phyloP scores from a whole-genome alignment of 2,113 vertebrate species.

The Cinclus cinclus region DNA sequence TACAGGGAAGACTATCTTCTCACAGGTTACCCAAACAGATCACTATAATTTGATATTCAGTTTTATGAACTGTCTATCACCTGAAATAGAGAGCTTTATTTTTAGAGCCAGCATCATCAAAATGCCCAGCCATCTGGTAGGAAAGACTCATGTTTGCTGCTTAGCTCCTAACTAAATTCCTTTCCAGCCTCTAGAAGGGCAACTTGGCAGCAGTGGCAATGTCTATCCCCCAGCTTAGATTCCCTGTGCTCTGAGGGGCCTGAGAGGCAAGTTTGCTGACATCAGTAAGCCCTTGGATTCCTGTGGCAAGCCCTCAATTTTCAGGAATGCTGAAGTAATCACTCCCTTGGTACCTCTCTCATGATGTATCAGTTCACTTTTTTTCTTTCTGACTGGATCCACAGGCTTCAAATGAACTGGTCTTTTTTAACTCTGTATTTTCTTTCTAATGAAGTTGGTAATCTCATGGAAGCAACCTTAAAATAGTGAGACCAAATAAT shows the following conservation, averaged over 20 bases:
- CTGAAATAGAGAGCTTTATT: neutral
- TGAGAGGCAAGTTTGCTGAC: neutral
- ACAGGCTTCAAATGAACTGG: neutral
- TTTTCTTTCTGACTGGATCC: neutral
- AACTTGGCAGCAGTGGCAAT: neutral
- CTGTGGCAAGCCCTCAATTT: neutral
- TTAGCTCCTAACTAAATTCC: neutral
- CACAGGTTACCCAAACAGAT: neutral
- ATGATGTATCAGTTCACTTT: neutral
- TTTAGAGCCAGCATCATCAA: neutral
- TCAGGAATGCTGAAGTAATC: neutral
- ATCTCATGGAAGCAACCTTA: neutral
- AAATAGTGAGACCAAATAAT: neutral
- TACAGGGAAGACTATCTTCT: neutral
- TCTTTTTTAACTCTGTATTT: neutral
- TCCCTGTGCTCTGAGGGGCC: neutral
- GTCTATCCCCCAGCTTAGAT: fast-evolving
- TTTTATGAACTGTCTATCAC: neutral
- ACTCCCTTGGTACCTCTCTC: neutral
- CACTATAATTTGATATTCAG: neutral
- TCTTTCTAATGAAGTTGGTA: neutral
- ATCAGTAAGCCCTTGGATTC: neutral
- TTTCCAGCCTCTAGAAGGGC: neutral
- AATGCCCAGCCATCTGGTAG: neutral
- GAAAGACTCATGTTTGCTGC: neutral